A percentile compares a stretch with the other conserved stretches of the same genome.
These are phyloP conservation scores for Micropoecilia bifurca DNA, from an alignment of 2,797 vertebrate genomes.

Conservation along the genomic window DNA sequence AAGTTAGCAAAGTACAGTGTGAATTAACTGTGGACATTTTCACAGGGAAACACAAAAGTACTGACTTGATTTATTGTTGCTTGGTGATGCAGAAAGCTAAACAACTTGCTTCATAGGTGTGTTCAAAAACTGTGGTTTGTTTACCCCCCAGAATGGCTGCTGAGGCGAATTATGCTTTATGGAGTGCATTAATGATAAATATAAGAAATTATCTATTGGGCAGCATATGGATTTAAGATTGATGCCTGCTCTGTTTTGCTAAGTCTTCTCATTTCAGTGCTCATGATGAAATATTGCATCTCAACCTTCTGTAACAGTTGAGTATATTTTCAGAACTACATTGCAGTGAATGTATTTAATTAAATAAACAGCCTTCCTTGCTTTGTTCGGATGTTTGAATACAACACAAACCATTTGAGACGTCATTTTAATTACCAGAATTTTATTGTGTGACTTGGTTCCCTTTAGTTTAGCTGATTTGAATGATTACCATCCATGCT, in stretches of 20 bases:
- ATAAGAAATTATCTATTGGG: background rate
- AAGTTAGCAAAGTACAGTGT: background rate
- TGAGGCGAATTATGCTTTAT: background rate
- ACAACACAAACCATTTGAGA: background rate
- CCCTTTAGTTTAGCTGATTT: background rate
- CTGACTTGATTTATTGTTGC: background rate
- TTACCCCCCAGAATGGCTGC: background rate
- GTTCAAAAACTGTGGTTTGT: background rate
- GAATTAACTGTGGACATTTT: background rate
- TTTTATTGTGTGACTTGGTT: background rate
- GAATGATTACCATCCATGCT: background rate
- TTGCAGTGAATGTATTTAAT: background rate
- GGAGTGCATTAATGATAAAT: background rate
- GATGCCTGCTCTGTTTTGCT: background rate
- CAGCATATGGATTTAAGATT: background rate
- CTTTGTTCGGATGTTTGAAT: background rate
- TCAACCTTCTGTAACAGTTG: background rate
- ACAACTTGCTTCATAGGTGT: background rate
- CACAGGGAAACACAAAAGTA: too few species aligned
- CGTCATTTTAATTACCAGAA: background rate
- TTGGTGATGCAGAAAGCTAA: too few species aligned
- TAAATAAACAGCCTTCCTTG: background rate
- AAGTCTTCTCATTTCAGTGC: background rate
- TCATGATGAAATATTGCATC: background rate
- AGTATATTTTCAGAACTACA: background rate